Conservation (phyloP, 2,113 vertebrate genomes). For the Mesoclemmys tuberculata region DNA sequence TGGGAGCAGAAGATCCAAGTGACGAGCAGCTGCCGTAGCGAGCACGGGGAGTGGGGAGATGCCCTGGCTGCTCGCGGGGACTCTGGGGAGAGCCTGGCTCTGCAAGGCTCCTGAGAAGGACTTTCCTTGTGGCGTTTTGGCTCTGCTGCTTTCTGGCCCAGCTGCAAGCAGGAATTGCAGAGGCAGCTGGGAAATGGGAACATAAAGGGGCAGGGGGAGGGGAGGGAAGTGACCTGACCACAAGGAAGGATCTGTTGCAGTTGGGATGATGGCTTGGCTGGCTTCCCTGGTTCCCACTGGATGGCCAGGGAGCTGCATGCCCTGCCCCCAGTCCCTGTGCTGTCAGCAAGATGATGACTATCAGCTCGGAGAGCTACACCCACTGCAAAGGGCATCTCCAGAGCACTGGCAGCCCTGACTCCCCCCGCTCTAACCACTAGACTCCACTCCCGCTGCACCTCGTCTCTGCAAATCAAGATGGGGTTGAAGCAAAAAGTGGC, state of each 20-base stretch:
- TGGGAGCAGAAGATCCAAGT: neutral
- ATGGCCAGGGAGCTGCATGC: fast-evolving
- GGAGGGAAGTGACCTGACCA: fast-evolving
- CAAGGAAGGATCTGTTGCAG: fast-evolving
- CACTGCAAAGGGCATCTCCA: fast-evolving
- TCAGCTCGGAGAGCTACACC: neutral
- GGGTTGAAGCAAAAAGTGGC: neutral
- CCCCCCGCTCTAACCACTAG: neutral
- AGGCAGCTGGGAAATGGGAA: neutral
- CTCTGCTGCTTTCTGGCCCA: neutral
- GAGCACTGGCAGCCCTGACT: neutral
- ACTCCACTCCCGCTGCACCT: neutral
- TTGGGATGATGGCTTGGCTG: neutral
- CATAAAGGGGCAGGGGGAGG: neutral
- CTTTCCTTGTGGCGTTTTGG: fast-evolving
- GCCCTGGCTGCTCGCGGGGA: neutral
- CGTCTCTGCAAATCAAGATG: neutral
- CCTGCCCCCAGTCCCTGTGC: fast-evolving
- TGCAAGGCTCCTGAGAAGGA: neutral
- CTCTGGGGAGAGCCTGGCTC: neutral
- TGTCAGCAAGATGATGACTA: neutral
- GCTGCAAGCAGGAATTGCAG: neutral
- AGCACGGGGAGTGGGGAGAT: neutral
- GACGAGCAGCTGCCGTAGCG: neutral
- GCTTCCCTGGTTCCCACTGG: fast-evolving